Base-by-base conservation (phyloP, 2,888 invertebrate genomes). In the Charanyca ferruginea region DNA sequence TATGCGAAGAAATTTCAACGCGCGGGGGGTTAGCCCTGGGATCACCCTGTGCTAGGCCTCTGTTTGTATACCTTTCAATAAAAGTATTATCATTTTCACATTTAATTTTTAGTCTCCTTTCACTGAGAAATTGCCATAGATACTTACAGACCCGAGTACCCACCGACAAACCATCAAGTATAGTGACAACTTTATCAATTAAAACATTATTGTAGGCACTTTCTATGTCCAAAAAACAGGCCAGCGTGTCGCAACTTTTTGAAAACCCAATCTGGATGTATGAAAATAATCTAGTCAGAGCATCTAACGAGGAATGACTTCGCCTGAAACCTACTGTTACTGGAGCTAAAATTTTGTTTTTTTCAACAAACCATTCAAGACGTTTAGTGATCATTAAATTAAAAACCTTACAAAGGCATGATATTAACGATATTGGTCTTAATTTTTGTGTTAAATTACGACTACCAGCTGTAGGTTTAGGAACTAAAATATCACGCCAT, bases 301-400 rank as follows among this genome's bases (percentile, higher is more conserved):
- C 25, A 49, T 28, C 28, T 49, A 49, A 8, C 6, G 23, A 48
- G 25, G 48, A 48, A 8, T 48, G 22, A 25, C 8, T 7, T 48
- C n/a, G 16, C 25, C 48, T 49, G 25, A 49, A 49, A 25, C 48
- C 25, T 28, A 28, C 28, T 28, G 28, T 28, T 28, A 28, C 28
- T 28, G 28, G 28, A 28, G 28, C 28, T 28, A 48, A 25, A 48
- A 48, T 48, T 1, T 48, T 18, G 5, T 49, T 49, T 49, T 49
- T 49, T n/a, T 49, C 49, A 25, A 49, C 28, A 28, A 28, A 32
- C 49, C 49, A 49, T 49, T 49, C 49, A 18, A 49, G 25, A 28
- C 49, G 18, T 49, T 32, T 49, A 11, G 28, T 32, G 11, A 49
- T 25, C 25, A 49, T 49, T 25, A 18, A 49, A 18, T 32, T n/a